Evolutionary conservation across 1,140 invertebrate genomes (phyloP).

Genomic region (Ostrea denselamellosa): DNA sequence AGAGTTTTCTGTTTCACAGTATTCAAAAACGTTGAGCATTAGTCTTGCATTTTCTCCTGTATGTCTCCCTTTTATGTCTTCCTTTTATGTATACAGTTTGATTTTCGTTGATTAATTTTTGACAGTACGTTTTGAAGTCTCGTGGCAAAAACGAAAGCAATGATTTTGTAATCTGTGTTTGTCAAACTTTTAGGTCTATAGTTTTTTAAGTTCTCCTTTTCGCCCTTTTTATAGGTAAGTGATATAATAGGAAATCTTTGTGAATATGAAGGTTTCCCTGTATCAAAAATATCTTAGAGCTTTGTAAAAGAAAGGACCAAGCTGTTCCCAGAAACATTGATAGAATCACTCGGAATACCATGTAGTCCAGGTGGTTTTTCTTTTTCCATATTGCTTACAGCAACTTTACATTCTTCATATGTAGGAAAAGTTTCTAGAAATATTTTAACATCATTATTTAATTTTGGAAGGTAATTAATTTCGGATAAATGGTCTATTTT

Average conservation of each 20-base stretch:
- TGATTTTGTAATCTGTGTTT: slow-evolving; percentile 14
- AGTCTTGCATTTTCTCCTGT: background rate
- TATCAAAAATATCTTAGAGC: background rate
- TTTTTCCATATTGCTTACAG: too few species aligned
- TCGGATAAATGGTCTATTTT: too few species aligned
- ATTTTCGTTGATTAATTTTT: background rate
- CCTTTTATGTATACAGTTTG: slow-evolving; percentile 40
- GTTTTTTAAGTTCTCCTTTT: background rate
- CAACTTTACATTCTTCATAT: too few species aligned
- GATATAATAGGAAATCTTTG: slow-evolving; percentile 18
- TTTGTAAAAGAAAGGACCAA: background rate
- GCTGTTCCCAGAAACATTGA: too few species aligned
- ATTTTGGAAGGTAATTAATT: too few species aligned
- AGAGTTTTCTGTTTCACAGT: too few species aligned
- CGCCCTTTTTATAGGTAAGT: background rate
- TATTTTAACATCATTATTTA: too few species aligned
- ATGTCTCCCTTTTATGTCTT: slow-evolving; percentile 7
- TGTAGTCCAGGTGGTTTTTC: too few species aligned
- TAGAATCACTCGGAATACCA: too few species aligned
- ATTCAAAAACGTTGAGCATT: background rate
- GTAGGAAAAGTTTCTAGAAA: too few species aligned
- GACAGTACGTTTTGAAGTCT: background rate
- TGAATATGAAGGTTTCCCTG: background rate
- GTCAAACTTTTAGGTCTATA: slow-evolving; percentile 24
- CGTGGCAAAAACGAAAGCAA: slow-evolving; percentile 21